Conservation (phyloP, 2,113 vertebrate species). For the Antigone vipio region DNA sequence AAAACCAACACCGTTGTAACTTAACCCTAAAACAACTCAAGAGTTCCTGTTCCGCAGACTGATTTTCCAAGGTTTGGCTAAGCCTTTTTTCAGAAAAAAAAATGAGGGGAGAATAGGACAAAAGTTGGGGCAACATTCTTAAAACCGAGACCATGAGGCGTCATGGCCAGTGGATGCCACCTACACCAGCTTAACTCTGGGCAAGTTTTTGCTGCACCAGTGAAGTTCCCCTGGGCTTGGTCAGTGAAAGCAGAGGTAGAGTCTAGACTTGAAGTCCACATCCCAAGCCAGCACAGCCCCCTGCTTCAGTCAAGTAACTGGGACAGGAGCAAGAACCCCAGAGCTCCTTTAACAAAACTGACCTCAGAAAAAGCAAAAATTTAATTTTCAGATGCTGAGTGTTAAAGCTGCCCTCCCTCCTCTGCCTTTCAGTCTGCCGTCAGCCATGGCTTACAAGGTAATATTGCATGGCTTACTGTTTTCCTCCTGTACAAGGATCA, state of each 20-base stretch:
- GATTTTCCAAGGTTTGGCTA: neutral
- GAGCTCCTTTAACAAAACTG: neutral
- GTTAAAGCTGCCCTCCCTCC: neutral
- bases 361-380: neutral
- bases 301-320: neutral
- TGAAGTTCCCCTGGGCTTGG: neutral
- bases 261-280: neutral
- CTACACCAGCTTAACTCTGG: neutral
- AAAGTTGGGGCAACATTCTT: neutral
- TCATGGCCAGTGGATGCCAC: neutral
- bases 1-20: neutral
- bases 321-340: neutral
- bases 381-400: neutral
- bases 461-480: neutral
- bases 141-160: neutral
- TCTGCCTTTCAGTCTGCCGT: neutral
- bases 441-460: neutral
- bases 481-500: neutral
- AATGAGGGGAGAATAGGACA: neutral
- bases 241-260: neutral
- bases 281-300: neutral
- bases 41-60: neutral
- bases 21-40: slow-evolving; percentile 39
- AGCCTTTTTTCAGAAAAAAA: neutral
- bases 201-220: neutral